Evolutionary conservation across 2,113 vertebrate genomes (phyloP).

Genomic region (Charadrius vociferus): DNA sequence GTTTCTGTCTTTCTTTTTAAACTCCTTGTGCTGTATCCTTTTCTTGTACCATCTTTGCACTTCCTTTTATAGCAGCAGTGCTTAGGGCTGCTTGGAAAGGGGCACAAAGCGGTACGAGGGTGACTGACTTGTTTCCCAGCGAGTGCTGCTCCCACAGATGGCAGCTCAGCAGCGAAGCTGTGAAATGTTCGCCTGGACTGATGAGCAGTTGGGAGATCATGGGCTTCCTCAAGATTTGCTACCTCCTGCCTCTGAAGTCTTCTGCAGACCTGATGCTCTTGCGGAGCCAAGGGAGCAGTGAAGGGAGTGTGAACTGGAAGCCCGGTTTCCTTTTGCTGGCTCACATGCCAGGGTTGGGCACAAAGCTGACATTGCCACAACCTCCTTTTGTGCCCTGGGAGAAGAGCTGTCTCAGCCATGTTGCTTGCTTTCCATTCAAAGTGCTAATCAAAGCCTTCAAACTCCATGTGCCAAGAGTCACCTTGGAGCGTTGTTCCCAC

Average conservation of each 20-base stretch:
- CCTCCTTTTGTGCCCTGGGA: background rate
- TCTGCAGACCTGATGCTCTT: background rate
- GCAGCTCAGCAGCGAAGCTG: background rate
- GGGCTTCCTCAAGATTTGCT: background rate
- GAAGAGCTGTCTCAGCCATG: background rate
- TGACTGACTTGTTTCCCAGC: background rate
- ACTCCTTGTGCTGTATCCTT: background rate
- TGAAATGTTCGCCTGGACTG: background rate
- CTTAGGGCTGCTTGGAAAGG: background rate
- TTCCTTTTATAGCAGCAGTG: background rate
- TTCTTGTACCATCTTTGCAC: background rate
- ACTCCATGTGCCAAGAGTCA: background rate
- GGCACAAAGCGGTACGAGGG: background rate
- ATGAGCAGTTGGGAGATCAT: background rate
- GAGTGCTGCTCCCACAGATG: background rate
- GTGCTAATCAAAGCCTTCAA: background rate
- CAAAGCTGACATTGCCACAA: background rate
- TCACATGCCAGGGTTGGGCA: rapidly evolving
- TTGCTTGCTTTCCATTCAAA: background rate
- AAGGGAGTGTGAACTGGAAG: background rate
- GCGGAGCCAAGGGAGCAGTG: rapidly evolving
- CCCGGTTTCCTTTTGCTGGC: background rate
- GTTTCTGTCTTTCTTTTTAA: background rate
- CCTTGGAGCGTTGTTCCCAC: background rate
- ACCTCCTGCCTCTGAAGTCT: background rate